Conservation (phyloP, 2,797 vertebrate genomes). For the Denticeps clupeoides region DNA sequence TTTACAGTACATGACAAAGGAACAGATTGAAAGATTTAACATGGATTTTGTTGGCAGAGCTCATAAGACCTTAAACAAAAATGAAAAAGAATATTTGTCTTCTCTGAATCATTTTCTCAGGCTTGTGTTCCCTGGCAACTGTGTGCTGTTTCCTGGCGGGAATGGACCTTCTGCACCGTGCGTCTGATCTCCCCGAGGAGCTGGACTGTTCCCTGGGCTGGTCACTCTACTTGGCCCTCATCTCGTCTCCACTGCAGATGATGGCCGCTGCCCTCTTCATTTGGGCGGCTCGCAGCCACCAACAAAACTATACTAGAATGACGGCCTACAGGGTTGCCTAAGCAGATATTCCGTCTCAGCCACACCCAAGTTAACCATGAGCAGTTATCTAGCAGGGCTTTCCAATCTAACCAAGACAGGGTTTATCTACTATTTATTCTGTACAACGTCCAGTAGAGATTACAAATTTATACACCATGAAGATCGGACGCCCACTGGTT, state of each 20-base stretch:
- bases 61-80: too few relatives aligned
- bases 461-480: too few relatives aligned
- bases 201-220: slow-evolving; percentile 77
- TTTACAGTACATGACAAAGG: too few relatives aligned
- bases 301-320: slow-evolving; percentile 83
- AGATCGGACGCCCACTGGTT: too few relatives aligned
- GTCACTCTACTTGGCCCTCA: slow-evolving; percentile 91
- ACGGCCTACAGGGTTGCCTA: slow-evolving; percentile 78
- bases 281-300: slow-evolving; percentile 88
- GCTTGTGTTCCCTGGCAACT: slow-evolving; percentile 77
- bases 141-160: slow-evolving; percentile 84
- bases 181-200: slow-evolving; percentile 40
- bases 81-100: too few relatives aligned
- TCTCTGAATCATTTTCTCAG: slow-evolving; percentile 38
- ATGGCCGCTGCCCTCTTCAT: slow-evolving; percentile 93
- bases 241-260: slow-evolving; percentile 86
- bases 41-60: too few relatives aligned
- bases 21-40: too few relatives aligned
- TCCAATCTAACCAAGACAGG: not conserved
- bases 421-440: not conserved
- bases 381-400: too few relatives aligned
- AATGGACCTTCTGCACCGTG: slow-evolving; percentile 69
- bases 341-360: not conserved
- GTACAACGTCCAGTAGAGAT: too few relatives aligned
- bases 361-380: too few relatives aligned